A percentile compares a stretch with the other conserved stretches of the same genome.
Conservation (phyloP, 2,888 invertebrate species). For the Diabrotica balteata region DNA sequence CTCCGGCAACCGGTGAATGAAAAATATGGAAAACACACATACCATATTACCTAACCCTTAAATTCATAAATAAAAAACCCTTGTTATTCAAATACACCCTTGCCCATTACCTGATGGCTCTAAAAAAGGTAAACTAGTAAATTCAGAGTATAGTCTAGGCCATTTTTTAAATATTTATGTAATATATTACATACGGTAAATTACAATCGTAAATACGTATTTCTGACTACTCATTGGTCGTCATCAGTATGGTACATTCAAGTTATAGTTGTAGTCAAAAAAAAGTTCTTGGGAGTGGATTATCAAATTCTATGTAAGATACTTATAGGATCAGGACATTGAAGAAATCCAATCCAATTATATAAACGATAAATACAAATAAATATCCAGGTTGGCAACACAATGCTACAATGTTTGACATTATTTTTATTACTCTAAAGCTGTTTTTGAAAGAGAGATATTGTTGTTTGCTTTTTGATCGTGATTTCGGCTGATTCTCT, state of each 20-base stretch:
- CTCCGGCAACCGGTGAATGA: not conserved
- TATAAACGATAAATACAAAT: too few relatives aligned
- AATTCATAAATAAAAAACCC: not conserved
- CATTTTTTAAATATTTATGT: not conserved
- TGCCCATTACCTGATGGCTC: not conserved
- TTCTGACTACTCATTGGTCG: not conserved
- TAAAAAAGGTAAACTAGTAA: not conserved
- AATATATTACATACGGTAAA: not conserved
- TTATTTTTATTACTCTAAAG: too few relatives aligned
- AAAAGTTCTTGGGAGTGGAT: too few relatives aligned
- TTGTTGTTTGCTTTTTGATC: too few relatives aligned
- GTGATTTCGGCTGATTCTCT: too few relatives aligned
- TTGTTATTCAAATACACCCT: not conserved
- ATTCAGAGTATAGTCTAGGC: not conserved
- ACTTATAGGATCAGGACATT: too few relatives aligned
- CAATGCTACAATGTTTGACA: too few relatives aligned
- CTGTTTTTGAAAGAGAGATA: too few relatives aligned
- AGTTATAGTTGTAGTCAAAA: too few relatives aligned
- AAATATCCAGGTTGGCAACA: too few relatives aligned
- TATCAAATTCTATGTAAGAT: too few relatives aligned
- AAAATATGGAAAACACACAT: not conserved
- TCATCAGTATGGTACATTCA: not conserved
- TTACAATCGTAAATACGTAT: not conserved
- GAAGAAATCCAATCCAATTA: too few relatives aligned
- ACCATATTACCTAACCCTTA: not conserved